phyloP scores from a whole-genome alignment of 2,797 vertebrate genomes.

The Cyclura pinguis region DNA sequence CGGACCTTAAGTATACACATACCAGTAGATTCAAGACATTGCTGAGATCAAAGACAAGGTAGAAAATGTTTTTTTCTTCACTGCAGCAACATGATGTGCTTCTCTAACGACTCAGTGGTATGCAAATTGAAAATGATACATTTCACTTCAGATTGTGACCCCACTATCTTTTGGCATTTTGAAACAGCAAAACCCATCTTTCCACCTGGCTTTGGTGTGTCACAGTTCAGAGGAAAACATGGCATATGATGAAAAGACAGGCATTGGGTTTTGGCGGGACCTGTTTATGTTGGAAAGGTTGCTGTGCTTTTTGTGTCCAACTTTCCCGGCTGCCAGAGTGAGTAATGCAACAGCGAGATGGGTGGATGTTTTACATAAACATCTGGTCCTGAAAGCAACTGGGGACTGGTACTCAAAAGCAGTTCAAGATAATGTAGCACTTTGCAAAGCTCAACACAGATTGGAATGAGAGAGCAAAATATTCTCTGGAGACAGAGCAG shows the following conservation, averaged over 20 bases:
- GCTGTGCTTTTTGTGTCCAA: conserved; percentile 27
- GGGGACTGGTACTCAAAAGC: not conserved
- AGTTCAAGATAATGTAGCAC: conserved; percentile 6
- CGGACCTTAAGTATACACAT: not conserved
- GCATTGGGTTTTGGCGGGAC: conserved; percentile 10
- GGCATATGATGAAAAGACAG: conserved; percentile 16
- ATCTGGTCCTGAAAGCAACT: conserved; percentile 29
- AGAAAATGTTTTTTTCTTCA: no score
- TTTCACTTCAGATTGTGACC: not conserved
- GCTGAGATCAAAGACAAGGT: not conserved
- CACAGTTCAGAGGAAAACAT: not conserved
- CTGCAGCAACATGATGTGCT: no score
- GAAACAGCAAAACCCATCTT: not conserved
- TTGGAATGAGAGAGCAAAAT: not conserved
- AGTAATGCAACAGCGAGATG: not conserved
- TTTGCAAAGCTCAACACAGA: not conserved
- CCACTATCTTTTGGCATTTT: not conserved
- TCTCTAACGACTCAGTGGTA: no score
- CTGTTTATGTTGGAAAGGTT: conserved; percentile 21
- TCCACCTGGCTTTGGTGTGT: not conserved
- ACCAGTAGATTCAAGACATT: not conserved
- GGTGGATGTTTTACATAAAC: conserved; percentile 35
- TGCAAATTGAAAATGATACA: not conserved
- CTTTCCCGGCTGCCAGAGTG: not conserved
- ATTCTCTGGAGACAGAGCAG: not conserved